A percentile compares a stretch with the other conserved stretches of the same genome.
These are phyloP conservation scores for Spodoptera frugiperda DNA, from an alignment of 1,140 invertebrate genomes.

Conservation along the genomic window DNA sequence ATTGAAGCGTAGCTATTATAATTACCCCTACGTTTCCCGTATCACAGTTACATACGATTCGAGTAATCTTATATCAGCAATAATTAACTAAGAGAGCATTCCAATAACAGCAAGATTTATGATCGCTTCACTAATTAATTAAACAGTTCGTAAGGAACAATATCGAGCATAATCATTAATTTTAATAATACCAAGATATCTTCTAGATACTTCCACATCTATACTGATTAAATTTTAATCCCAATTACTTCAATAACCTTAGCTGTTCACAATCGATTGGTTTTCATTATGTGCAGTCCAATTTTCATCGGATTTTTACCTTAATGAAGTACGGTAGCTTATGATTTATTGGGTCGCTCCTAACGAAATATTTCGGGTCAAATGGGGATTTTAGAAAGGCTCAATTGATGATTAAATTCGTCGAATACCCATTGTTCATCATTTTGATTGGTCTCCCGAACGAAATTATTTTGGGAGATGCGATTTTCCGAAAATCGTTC, in stretches of 20 bases:
- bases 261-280: constrained; percentile 37
- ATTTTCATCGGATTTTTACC: constrained; percentile 37
- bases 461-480: constrained; percentile 11
- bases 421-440: constrained; percentile 26
- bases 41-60: too few species aligned
- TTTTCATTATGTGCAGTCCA: constrained; percentile 42
- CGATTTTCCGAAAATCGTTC: neutral
- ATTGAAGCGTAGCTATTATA: too few species aligned
- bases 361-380: constrained; percentile 28
- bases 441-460: constrained; percentile 20
- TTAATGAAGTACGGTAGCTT: constrained; percentile 29
- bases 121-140: constrained; percentile 31
- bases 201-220: neutral
- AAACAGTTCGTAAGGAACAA: constrained; percentile 7
- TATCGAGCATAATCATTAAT: constrained; percentile 29
- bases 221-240: constrained; percentile 44
- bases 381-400: constrained; percentile 23
- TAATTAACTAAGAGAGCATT: too few species aligned
- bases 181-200: constrained; percentile 8
- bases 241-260: constrained; percentile 43
- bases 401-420: constrained; percentile 29
- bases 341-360: constrained; percentile 29
- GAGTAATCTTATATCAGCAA: too few species aligned
- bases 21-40: too few species aligned
- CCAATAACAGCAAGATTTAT: neutral